Evolutionary conservation across 2,888 invertebrate species (phyloP), one percentile per base, ranked within the genome.

Genomic region (Homarus gammarus): DNA sequence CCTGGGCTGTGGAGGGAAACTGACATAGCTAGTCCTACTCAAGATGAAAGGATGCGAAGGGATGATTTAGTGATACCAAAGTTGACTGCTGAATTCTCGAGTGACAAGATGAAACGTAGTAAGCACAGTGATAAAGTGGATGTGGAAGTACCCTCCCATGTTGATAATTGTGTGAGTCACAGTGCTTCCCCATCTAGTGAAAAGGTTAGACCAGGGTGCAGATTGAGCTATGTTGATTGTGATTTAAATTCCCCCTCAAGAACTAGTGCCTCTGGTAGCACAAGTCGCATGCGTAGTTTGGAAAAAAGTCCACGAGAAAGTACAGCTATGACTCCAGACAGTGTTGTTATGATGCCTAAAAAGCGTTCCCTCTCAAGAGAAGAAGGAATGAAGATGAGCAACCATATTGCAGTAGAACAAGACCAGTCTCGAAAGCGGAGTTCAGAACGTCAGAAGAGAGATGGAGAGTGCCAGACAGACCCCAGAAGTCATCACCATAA

Each of bases 11-110:
- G 92, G 92, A 90, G 90, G 75, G 92, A 90, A 77, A 87, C 83
- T 44, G 90, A 92, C 27, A 88, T 89, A 64, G 89, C 87, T 40
- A 85, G 84, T 68, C 70, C 82, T 38, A 51, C 51, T 70, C 68
- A 73, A 38, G 89, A 89, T 61, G 85, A 89, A 33, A 78, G 79
- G 33, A 82, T 90, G 70, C 88, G 92, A 36, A 83, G 89, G 56
- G 92, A 92, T 87, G 92, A 92, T 70, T 38, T 92, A 44, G 91
- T 89, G 72, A 92, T 92, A 83, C 92, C 92, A 68, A 92, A 92
- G 81, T 84, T 92, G 68, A 87, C 89, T 51, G 90, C 92, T 56
- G 87, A 92, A 56, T 88, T 90, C 81, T 89, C 89, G 18, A 90
- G 90, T 87, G 92, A 92, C 83, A 90, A 90, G 73, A 78, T 89